Conservation (phyloP, 2,113 vertebrate species). For the Indicator indicator region DNA sequence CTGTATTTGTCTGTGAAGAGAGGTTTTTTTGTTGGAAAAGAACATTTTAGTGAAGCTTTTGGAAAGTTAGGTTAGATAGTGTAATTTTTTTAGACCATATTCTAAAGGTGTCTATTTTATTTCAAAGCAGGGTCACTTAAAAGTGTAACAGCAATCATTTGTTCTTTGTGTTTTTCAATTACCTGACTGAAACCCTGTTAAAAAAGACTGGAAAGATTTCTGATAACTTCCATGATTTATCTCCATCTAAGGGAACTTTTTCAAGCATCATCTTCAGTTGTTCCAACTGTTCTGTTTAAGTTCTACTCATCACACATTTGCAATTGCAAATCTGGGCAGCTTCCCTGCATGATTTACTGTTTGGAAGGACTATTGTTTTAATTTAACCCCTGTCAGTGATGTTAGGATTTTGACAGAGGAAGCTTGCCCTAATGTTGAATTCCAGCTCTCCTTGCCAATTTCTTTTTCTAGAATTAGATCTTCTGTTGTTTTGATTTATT, state of each 20-base stretch:
- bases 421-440: not conserved
- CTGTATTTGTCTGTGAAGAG: not conserved
- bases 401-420: not conserved
- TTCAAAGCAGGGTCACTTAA: not conserved
- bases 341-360: not conserved
- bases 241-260: not conserved
- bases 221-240: not conserved
- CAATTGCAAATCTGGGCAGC: not conserved
- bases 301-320: not conserved
- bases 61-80: not conserved
- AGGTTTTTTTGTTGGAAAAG: not conserved
- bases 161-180: not conserved
- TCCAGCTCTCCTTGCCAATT: not conserved
- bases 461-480: not conserved
- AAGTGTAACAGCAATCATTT: not conserved
- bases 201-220: not conserved
- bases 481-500: not conserved
- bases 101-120: not conserved
- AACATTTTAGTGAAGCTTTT: not conserved
- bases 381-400: not conserved
- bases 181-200: not conserved
- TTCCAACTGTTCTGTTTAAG: not conserved
- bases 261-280: not conserved
- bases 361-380: not conserved
- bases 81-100: not conserved